Evolutionary conservation across 2,888 invertebrate species (phyloP).

Genomic region (Lymantria dispar): DNA sequence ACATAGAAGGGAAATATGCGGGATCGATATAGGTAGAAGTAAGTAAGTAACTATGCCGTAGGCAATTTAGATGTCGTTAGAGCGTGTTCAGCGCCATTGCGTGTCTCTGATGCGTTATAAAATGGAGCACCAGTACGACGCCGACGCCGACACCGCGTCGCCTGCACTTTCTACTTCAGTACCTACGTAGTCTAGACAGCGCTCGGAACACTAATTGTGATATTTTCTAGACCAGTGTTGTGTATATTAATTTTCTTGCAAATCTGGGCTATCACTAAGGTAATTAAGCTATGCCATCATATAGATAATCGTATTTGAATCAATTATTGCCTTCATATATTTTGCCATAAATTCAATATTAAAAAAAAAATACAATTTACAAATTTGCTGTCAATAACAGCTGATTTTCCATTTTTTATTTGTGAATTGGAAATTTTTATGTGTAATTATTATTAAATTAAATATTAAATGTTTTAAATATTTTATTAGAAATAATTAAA

Average conservation of each 20-base stretch:
- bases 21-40: slow-evolving; percentile 34
- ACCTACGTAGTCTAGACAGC: slow-evolving; percentile 18
- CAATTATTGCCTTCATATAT: too few species aligned
- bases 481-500: too few species aligned
- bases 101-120: slow-evolving; percentile 23
- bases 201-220: slow-evolving; percentile 30
- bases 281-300: too few species aligned
- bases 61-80: slow-evolving; percentile 32
- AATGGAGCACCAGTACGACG: slow-evolving; percentile 39
- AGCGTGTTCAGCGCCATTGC: slow-evolving; percentile 21
- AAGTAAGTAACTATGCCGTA: slow-evolving; percentile 17
- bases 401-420: too few species aligned
- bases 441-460: too few species aligned
- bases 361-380: too few species aligned
- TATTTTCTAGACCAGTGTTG: background rate
- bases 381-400: too few species aligned
- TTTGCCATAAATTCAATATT: too few species aligned
- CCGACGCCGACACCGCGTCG: slow-evolving; percentile 19
- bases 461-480: too few species aligned
- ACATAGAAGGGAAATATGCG: slow-evolving; percentile 43
- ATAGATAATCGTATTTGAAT: too few species aligned
- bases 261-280: background rate
- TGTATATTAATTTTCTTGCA: slow-evolving; percentile 26
- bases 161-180: slow-evolving; percentile 36
- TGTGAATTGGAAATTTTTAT: too few species aligned